Base-by-base conservation (phyloP, 23 tunicate species). In the Oikopleura albicans region DNA sequence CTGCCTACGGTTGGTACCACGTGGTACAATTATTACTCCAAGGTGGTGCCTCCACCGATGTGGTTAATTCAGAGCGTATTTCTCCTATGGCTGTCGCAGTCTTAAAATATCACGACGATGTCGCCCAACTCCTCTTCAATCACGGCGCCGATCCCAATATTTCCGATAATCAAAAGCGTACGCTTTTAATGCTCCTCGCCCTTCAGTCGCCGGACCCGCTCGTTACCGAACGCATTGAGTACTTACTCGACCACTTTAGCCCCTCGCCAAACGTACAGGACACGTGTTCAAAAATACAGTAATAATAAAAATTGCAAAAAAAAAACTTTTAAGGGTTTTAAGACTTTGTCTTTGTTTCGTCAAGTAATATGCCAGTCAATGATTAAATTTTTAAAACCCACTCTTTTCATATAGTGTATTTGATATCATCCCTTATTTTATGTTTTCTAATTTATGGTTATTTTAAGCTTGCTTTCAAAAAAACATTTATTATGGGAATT, bases 1-100 rank as follows among this genome's bases (percentile, higher is more conserved):
- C 99, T 40, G 99, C 92, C 0, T 95, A 95, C 40, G 99, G 99
- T 0, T 95, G 99, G 99, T 91, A 95, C 83, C 99, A 95, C 41
- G 88, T 94, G 56, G 94, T 90, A 0, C 40, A 84, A 39, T 86
- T 95, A 31, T 86, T 95, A 57, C 86, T 95, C 16, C 79, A 71
- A 31, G 79, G 79, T 2, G 27, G 34, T 12, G 79, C 79, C 35
- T 22, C 27, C 2, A 12, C 79, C 33, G 79, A 71, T 71, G 35
- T 71, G 4, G 79, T 71, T 2, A 71, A 71, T 29, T 12, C 27
- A 22, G 79, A 71, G 37, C 79, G 79, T 22, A 4, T 95, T 91
- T 91, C 99, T 33, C 96, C 99, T 0, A 88, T 95, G 34, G 99
- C 90, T 37, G 90, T 95, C n/a, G 96, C 99, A 28, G 75, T 95